Evolutionary conservation across 1,140 invertebrate species (phyloP).

Genomic region (Micrasema minimum): DNA sequence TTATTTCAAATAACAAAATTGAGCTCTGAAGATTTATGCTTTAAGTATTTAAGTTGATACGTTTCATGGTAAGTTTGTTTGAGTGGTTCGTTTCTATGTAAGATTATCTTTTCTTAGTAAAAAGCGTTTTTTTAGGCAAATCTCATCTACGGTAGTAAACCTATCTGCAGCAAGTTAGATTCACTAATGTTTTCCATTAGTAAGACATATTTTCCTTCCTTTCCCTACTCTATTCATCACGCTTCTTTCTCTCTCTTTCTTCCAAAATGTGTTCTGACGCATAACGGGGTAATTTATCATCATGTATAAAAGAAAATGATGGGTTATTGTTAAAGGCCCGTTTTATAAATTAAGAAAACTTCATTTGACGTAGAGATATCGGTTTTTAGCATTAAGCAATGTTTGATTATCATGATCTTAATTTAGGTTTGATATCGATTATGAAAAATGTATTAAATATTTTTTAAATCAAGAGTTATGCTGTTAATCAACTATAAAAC

Average conservation of each 20-base stretch:
- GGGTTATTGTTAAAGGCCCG: conserved; percentile 19
- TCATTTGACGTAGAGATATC: conserved; percentile 2
- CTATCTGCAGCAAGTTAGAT: conserved; percentile 32
- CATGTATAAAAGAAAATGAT: conserved; percentile 36
- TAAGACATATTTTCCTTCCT: conserved; percentile 46
- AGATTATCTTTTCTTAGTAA: too few relatives aligned
- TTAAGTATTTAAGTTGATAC: too few relatives aligned
- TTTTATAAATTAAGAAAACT: conserved; percentile 29
- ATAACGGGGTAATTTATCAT: conserved; percentile 40
- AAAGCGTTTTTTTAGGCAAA: not conserved
- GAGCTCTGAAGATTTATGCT: too few relatives aligned
- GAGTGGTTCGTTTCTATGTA: too few relatives aligned
- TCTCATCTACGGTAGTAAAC: not conserved
- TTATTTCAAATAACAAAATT: too few relatives aligned
- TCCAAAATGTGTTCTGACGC: conserved; percentile 30
- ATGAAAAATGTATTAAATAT: too few relatives aligned
- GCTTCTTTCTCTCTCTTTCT: conserved; percentile 22
- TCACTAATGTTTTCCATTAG: conserved; percentile 50
- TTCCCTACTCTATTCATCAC: conserved; percentile 40
- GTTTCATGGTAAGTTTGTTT: too few relatives aligned
- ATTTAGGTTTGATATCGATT: too few relatives aligned
- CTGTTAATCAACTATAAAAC: too few relatives aligned
- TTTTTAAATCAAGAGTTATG: too few relatives aligned
- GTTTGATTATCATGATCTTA: too few relatives aligned
- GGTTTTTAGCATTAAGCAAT: too few relatives aligned